Evolutionary conservation across 2,888 invertebrate species (phyloP).

Genomic region (Acheta domesticus): DNA sequence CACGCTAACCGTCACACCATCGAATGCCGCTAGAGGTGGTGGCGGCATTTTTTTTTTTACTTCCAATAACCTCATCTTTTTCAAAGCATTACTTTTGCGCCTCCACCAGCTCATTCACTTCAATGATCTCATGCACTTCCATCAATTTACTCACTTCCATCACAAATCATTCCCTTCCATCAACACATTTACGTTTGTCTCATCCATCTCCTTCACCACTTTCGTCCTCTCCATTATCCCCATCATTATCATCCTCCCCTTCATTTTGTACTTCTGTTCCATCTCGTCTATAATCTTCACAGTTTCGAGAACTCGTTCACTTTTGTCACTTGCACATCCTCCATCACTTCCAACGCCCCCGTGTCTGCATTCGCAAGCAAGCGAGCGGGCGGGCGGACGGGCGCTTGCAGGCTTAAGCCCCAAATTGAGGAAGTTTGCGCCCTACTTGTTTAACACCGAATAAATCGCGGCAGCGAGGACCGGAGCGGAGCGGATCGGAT

Average conservation of each 20-base stretch:
- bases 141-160: background rate
- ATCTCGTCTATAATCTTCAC: background rate
- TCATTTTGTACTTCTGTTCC: background rate
- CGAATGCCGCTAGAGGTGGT: too few species aligned
- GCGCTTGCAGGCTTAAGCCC: background rate
- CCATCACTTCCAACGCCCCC: background rate
- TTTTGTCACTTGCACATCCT: background rate
- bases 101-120: too few species aligned
- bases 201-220: background rate
- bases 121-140: too few species aligned
- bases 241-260: too few species aligned
- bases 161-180: too few species aligned
- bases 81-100: too few species aligned
- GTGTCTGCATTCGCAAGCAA: background rate
- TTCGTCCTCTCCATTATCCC: background rate
- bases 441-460: slow-evolving; percentile 18
- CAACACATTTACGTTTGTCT: background rate
- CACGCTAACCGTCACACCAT: too few species aligned
- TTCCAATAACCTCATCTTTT: too few species aligned
- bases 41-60: too few species aligned
- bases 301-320: background rate
- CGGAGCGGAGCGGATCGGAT: background rate
- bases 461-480: background rate
- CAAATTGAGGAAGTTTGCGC: slow-evolving; percentile 9
- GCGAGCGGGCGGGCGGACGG: too few species aligned